A percentile compares a stretch with the other conserved stretches of the same genome.
phyloP scores from a whole-genome alignment of 92 coral and sea anemone species.

The Heliopora coerulea region DNA sequence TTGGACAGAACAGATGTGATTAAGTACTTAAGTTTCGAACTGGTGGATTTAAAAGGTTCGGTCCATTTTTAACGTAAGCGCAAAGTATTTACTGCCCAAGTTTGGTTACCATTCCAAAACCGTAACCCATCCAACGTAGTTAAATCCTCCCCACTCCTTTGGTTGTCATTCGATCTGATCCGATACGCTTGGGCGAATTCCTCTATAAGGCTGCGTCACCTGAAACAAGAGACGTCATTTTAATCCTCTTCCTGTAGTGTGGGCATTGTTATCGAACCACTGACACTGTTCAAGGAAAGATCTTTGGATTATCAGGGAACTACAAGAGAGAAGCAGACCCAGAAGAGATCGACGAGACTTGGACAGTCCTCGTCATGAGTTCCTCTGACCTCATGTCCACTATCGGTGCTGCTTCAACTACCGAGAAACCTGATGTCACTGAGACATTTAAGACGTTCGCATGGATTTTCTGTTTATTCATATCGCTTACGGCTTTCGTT shows the following conservation, averaged over 20 bases:
- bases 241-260: background rate
- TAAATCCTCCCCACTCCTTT: slow-evolving; percentile 9
- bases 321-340: too few species aligned
- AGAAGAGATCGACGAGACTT: too few species aligned
- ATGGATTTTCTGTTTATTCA: slow-evolving; percentile 23
- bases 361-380: background rate
- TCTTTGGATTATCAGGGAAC: too few species aligned
- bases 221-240: background rate
- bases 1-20: background rate
- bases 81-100: background rate
- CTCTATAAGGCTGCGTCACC: slow-evolving; percentile 29
- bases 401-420: too few species aligned
- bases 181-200: slow-evolving; percentile 37
- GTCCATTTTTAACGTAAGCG: background rate
- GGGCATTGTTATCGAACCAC: background rate
- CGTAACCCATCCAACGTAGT: too few species aligned
- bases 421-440: slow-evolving; percentile 16
- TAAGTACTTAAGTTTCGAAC: slow-evolving; percentile 9
- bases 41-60: background rate
- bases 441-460: slow-evolving; percentile 34
- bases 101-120: too few species aligned
- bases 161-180: slow-evolving; percentile 27
- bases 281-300: too few species aligned
- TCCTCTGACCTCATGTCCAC: too few species aligned
- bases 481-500: slow-evolving; percentile 31